phyloP scores from a whole-genome alignment of 2,888 invertebrate species.

The Crossocerus cetratus region DNA sequence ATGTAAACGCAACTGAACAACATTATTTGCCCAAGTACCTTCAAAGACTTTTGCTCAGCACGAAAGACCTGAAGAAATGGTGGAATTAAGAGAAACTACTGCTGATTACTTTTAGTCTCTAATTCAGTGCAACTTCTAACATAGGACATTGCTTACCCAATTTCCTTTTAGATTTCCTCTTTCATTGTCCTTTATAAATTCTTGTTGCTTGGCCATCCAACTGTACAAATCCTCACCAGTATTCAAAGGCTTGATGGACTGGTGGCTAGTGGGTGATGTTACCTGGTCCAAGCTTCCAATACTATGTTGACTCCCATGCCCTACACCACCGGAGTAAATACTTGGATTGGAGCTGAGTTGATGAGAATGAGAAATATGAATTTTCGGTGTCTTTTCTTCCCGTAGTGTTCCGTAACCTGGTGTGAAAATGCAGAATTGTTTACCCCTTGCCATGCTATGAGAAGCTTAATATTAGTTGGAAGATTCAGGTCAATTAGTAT shows the following conservation, averaged over 20 bases:
- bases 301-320: conserved; percentile 75
- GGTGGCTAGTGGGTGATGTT: conserved; percentile 78
- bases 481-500: no score
- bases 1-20: conserved; percentile 17
- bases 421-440: conserved; percentile 30
- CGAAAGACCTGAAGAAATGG: conserved; percentile 71
- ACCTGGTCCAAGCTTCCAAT: conserved; percentile 74
- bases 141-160: conserved; percentile 67
- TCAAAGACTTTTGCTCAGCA: conserved; percentile 71
- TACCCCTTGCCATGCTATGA: conserved; percentile 2
- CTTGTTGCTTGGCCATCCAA: conserved; percentile 97
- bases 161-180: conserved; percentile 73
- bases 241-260: conserved; percentile 79
- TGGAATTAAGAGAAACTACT: conserved; percentile 16
- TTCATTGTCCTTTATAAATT: conserved; percentile 78
- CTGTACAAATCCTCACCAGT: conserved; percentile 93
- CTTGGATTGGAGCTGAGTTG: conserved; percentile 84
- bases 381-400: conserved; percentile 81
- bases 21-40: conserved; percentile 63
- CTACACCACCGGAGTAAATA: conserved; percentile 75
- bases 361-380: conserved; percentile 72
- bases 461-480: conserved; percentile 4
- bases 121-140: no score
- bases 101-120: no score
- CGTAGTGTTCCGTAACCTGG: conserved; percentile 86